A percentile compares a stretch with the other conserved stretches of the same genome.
Conservation (phyloP, 2,888 invertebrate genomes). For the Steinernema scapterisci region DNA sequence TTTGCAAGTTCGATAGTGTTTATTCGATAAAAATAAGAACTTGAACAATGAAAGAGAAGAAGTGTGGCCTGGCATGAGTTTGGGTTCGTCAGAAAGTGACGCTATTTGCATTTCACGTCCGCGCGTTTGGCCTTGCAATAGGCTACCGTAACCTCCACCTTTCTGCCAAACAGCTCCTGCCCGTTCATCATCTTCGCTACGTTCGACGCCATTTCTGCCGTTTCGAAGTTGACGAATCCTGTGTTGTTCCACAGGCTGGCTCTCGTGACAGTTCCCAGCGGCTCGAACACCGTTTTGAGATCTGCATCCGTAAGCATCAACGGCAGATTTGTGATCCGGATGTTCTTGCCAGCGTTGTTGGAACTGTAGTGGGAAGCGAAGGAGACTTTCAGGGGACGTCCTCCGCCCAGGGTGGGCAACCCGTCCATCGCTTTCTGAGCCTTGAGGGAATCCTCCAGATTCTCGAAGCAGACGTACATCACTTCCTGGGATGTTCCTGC, state of each 20-base stretch:
- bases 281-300: background rate
- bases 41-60: too few relatives aligned
- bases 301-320: background rate
- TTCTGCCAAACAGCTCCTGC: background rate
- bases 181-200: background rate
- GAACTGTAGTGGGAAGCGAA: background rate
- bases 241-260: background rate
- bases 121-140: background rate
- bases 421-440: background rate
- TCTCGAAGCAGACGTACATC: background rate
- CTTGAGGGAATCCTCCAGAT: background rate
- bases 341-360: background rate
- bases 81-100: too few relatives aligned
- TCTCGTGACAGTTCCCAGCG: background rate
- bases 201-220: background rate
- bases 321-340: background rate
- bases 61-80: too few relatives aligned
- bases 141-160: background rate
- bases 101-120: too few relatives aligned
- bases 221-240: background rate
- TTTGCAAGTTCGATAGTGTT: too few relatives aligned
- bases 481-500: too few relatives aligned
- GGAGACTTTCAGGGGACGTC: background rate
- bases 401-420: too few relatives aligned
- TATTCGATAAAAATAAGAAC: too few relatives aligned